Conservation (phyloP, 2,888 invertebrate genomes). For the Acrobasis suavella region DNA sequence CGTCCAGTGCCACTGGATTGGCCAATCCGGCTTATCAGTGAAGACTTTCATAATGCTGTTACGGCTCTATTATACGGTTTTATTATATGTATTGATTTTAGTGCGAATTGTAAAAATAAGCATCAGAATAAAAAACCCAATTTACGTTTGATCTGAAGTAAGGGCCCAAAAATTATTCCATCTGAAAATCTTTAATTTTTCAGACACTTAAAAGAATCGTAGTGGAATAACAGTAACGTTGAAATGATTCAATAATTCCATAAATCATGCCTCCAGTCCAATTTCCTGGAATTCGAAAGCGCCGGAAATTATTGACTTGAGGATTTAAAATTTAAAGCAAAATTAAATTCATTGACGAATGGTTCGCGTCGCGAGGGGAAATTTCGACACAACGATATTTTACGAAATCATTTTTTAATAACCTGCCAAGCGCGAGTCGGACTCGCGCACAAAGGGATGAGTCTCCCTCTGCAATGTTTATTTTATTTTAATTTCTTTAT, state of each 20-base stretch:
- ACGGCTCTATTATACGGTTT: no score
- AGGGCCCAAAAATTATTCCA: background rate
- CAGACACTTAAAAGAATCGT: no score
- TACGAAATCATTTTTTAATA: background rate
- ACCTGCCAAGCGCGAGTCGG: background rate
- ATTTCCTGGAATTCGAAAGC: slow-evolving; percentile 9
- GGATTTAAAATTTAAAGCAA: slow-evolving; percentile 7
- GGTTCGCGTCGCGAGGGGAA: background rate
- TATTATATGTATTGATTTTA: no score
- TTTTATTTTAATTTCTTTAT: no score
- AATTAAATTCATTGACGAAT: slow-evolving; percentile 1
- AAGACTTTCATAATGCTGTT: no score
- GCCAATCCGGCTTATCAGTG: no score
- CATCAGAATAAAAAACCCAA: no score
- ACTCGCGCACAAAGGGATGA: no score
- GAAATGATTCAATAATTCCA: slow-evolving; percentile 2
- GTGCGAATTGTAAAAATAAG: no score
- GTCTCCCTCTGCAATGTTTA: no score
- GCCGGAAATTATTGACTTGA: slow-evolving; percentile 11
- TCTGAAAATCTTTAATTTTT: background rate
- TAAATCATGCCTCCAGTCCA: slow-evolving; percentile 3
- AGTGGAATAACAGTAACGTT: background rate
- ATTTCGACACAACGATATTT: background rate
- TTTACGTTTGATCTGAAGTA: no score
- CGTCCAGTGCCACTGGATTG: no score